Evolutionary conservation across 2,888 invertebrate species (phyloP).

Genomic region (Erpobdella octoculata): DNA sequence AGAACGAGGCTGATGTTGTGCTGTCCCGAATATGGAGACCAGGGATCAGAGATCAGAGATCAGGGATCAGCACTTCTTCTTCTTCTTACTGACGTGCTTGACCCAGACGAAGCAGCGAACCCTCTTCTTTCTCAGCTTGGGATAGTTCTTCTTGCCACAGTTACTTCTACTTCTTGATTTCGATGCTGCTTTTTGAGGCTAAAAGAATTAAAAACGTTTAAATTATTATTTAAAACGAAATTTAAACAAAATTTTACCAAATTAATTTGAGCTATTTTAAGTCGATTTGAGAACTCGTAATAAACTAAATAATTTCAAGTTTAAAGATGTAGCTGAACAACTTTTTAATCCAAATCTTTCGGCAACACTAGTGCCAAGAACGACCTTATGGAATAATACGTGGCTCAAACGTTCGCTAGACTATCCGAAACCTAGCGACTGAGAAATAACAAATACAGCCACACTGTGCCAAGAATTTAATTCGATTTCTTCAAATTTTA

Average conservation of each 20-base stretch:
- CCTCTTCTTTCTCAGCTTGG: constrained; percentile 4
- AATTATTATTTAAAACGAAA: neutral
- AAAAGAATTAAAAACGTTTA: neutral
- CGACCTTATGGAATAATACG: too few relatives aligned
- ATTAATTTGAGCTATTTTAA: too few relatives aligned
- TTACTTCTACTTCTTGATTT: neutral
- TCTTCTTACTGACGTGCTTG: constrained; percentile 20
- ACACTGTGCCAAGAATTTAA: too few relatives aligned
- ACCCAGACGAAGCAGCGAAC: constrained; percentile 28
- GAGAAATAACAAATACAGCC: too few relatives aligned
- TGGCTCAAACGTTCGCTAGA: too few relatives aligned
- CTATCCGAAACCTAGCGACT: too few relatives aligned
- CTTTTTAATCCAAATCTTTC: too few relatives aligned
- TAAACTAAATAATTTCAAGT: too few relatives aligned
- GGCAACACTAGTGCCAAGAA: too few relatives aligned
- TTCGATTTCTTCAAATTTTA: too few relatives aligned
- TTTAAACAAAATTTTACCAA: neutral
- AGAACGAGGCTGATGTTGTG: neutral
- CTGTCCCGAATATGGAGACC: neutral
- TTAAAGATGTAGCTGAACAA: too few relatives aligned
- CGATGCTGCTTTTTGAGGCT: neutral
- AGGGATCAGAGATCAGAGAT: neutral
- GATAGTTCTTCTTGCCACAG: constrained; percentile 18
- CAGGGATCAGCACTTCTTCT: constrained; percentile 19
- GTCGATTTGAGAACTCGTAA: too few relatives aligned